Evolutionary conservation across 2,888 invertebrate genomes (phyloP), one percentile per base, ranked within the genome.

Genomic region (Cosmia trapezina): DNA sequence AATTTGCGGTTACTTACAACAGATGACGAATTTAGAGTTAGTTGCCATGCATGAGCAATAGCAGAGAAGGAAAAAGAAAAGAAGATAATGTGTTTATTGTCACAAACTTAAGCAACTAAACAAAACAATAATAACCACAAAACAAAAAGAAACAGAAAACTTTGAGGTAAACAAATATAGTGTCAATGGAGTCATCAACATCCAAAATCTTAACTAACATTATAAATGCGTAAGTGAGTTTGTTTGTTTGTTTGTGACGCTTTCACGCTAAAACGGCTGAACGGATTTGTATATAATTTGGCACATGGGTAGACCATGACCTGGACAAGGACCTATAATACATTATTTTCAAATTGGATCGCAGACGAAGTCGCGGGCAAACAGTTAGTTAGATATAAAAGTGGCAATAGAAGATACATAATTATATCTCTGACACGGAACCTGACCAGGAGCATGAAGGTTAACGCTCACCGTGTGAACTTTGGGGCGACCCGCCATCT

Each of bases 401-500:
- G 43, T 56, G 19, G 37, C 17, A 14, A 45, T 54, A 54, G 54
- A 60, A 63, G 33, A 80, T 47, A 28, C 41, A 14, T 49, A 22
- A 37, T 37, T 5, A 37, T 53, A 17, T 64, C 57, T 70, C 54
- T 70, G 53, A 51, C n/a, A 54, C 41, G 59, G 6, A 78, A 82
- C 57, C 49, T 51, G 78, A 47, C 17, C 56, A 82, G 63, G 17
- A 78, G 22, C 59, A 74, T 80, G 78, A 85, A 81, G 86, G 76
- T 83, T 67, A 76, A 70, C n/a, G 69, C 43, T 71, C 71, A 68
- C 45, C 71, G 81, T 85, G 75, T 68, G 83, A 85, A 81, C 72
- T 85, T 76, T 64, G 61, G 45, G 54, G 72, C 57, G 41, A 70
- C n/a, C 63, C 60, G 59, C 72, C 68, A 73, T 75, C 37, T 80